These are phyloP conservation scores for Ianthella basta DNA, from an alignment of 37 sponge, comb jelly and placozoan species.

Conservation along the genomic window DNA sequence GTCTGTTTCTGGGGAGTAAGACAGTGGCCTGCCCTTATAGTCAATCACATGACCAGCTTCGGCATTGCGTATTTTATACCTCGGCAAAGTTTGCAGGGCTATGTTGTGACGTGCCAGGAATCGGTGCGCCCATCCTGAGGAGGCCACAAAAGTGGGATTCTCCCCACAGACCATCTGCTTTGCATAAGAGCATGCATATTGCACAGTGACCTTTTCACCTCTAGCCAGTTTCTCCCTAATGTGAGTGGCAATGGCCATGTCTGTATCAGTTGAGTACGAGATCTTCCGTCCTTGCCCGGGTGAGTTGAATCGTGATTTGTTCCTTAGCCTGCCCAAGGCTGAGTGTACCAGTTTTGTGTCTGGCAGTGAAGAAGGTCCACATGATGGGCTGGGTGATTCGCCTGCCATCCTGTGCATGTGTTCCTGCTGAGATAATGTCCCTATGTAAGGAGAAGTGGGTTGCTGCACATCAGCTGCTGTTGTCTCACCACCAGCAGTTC, in stretches of 20 bases:
- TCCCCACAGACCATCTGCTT: constrained; percentile 59
- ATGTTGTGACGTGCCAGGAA: constrained; percentile 66
- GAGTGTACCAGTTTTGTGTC: no score
- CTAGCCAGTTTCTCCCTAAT: constrained; percentile 45
- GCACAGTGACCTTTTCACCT: constrained; percentile 53
- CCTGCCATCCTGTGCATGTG: no score
- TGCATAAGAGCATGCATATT: constrained; percentile 67
- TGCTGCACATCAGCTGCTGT: no score
- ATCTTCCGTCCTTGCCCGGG: constrained; percentile 82
- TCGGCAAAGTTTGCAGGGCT: constrained; percentile 41
- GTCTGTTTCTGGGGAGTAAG: constrained; percentile 71
- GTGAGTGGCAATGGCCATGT: constrained; percentile 57
- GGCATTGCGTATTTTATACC: constrained; percentile 6
- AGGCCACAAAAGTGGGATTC: constrained; percentile 78
- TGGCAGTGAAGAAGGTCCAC: no score
- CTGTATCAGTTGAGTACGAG: constrained; percentile 64
- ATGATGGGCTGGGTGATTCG: no score
- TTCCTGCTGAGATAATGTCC: no score
- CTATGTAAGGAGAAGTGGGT: no score
- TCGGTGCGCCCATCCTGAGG: constrained; percentile 80
- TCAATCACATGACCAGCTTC: constrained; percentile 23
- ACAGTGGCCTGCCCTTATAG: constrained; percentile 66
- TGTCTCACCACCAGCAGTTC: no score
- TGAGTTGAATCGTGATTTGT: constrained; percentile 59
- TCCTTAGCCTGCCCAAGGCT: not conserved